Conservation (phyloP, 1,140 invertebrate species). For the Drosophila micromelanica region DNA sequence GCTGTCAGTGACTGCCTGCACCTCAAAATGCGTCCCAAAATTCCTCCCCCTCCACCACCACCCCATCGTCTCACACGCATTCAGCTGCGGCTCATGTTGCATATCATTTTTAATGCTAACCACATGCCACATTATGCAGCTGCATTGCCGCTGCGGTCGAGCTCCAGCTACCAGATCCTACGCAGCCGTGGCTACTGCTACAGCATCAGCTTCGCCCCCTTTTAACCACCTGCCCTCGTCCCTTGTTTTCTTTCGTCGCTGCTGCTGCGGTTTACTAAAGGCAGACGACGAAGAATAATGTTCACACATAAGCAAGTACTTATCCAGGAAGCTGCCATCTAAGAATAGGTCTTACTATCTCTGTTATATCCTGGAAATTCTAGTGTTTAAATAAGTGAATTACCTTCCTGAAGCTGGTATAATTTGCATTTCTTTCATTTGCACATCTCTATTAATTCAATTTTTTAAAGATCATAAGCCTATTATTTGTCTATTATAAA, state of each 20-base stretch:
- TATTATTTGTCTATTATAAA: no score
- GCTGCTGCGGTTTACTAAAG: constrained; percentile 64
- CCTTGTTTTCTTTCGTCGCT: constrained; percentile 30
- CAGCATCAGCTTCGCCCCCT: not conserved
- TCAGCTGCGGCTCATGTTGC: constrained; percentile 67
- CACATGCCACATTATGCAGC: constrained; percentile 80
- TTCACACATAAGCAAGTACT: constrained; percentile 76
- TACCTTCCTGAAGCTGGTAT: no score
- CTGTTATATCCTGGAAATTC: constrained; percentile 26
- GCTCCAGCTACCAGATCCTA: constrained; percentile 23
- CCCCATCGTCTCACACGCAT: not conserved
- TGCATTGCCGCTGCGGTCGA: constrained; percentile 74
- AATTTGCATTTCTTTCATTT: no score
- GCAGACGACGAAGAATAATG: constrained; percentile 77
- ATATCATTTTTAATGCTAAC: constrained; percentile 82
- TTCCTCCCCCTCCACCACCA: not conserved
- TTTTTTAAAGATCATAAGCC: no score
- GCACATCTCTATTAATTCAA: no score
- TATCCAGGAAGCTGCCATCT: constrained; percentile 49
- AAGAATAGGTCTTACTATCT: constrained; percentile 19
- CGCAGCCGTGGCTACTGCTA: not conserved
- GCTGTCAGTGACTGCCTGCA: constrained; percentile 74
- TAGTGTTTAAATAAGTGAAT: not conserved
- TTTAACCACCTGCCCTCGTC: not conserved
- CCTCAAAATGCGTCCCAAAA: constrained; percentile 31